Conservation (phyloP, 1,140 invertebrate species). For the Aleiodes sp. region DNA sequence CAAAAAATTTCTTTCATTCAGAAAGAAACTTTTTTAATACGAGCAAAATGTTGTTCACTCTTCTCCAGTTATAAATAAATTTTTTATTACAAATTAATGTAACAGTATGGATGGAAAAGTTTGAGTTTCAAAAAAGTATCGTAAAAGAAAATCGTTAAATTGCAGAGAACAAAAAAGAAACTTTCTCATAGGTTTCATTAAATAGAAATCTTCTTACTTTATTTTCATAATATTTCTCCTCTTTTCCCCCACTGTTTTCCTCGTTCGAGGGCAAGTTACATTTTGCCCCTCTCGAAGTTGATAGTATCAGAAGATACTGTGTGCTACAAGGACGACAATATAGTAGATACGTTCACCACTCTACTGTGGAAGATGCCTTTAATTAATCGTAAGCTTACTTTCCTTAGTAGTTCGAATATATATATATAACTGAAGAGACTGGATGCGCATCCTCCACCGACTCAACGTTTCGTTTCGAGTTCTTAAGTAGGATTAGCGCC, state of each 20-base stretch:
- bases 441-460: constrained; percentile 20
- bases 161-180: not conserved
- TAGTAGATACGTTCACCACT: not conserved
- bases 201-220: constrained; percentile 30
- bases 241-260: too few species aligned
- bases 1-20: too few species aligned
- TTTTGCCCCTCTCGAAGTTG: constrained; percentile 15
- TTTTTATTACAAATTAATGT: too few species aligned
- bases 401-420: not conserved
- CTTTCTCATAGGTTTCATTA: constrained; percentile 24
- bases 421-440: not conserved
- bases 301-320: constrained; percentile 19
- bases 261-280: not conserved
- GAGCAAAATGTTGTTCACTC: too few species aligned
- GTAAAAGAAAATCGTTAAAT: constrained; percentile 26
- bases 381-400: constrained; percentile 35
- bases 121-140: constrained; percentile 19
- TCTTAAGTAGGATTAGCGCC: constrained; percentile 36
- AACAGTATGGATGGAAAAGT: constrained; percentile 24
- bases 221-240: too few species aligned
- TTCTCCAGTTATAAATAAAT: too few species aligned
- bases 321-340: constrained; percentile 14
- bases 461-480: constrained; percentile 23
- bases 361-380: constrained; percentile 22
- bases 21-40: too few species aligned